Evolutionary conservation across 2,888 invertebrate species (phyloP).

Genomic region (Zygogramma bicolorata): DNA sequence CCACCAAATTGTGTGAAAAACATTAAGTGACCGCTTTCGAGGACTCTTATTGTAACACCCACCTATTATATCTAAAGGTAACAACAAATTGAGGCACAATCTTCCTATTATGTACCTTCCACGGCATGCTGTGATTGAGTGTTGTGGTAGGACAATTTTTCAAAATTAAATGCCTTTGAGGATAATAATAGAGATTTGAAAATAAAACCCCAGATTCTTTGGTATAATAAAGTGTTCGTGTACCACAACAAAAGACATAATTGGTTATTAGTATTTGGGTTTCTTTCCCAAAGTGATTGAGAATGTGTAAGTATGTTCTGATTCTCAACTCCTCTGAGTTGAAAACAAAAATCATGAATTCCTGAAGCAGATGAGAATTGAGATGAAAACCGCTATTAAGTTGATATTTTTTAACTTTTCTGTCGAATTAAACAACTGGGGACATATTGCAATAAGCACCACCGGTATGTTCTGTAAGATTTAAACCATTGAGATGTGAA

Average conservation of each 20-base stretch:
- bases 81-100: background rate
- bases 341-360: too few relatives aligned
- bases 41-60: background rate
- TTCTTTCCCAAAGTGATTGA: background rate
- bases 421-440: too few relatives aligned
- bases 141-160: slow-evolving; percentile 25
- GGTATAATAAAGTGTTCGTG: slow-evolving; percentile 2
- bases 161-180: slow-evolving; percentile 20
- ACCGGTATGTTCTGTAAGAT: too few relatives aligned
- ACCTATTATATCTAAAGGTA: background rate
- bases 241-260: slow-evolving; percentile 3
- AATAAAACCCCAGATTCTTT: background rate
- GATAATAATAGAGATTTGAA: slow-evolving; percentile 17
- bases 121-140: slow-evolving; percentile 1
- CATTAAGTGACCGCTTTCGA: background rate
- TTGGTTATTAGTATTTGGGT: background rate
- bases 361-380: too few relatives aligned
- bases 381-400: too few relatives aligned
- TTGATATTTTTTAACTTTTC: too few relatives aligned
- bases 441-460: too few relatives aligned
- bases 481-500: too few relatives aligned
- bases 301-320: background rate
- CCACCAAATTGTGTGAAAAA: background rate
- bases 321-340: too few relatives aligned
- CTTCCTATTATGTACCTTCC: background rate